Evolutionary conservation across 2,113 vertebrate species (phyloP), one percentile per base, ranked within the genome.

Genomic region (Corythoichthys haematopterus): DNA sequence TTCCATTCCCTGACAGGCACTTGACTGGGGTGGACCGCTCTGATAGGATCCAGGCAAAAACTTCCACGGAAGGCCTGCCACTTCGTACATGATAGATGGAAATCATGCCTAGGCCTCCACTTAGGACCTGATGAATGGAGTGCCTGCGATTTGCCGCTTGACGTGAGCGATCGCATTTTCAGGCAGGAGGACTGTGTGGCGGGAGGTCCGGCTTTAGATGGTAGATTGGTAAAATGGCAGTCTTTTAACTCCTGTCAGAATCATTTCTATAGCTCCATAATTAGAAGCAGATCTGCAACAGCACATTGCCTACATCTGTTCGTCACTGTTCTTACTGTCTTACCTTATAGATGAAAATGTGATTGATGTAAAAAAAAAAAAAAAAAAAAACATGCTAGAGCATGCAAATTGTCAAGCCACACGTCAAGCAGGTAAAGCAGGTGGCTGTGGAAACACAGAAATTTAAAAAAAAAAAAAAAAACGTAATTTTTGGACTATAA

Each of bases 211-310:
- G 60, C 60, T 82, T 74, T 70, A 16, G 50, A 53, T 66, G 70
- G 67, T 66, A 78, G 82, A 80, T 82, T 57, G 64, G 78, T 88
- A 80, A 84, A 86, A 69, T 83, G 81, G 83, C 79, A 79, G 71
- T 73, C 80, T 81, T 82, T 82, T 82, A 37, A 6, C 68, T 77
- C 71, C 80, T 80, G 56, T 85, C 77, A 64, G 65, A 82, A 76
- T 65, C 69, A 37, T 73, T 59, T 70, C 64, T 60, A 35, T 75
- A 64, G n/a, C 36, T 53, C 52, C 55, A 35, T 86, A 89, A 88
- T 77, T 76, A 81, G 70, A 83, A 86, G 68, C 87, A 87, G 86
- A 82, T 55, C 64, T 69, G 46, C 65, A 76, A 53, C 55, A 66
- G 72, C 71, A 51, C 48, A 10, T 13, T 28, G 6, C 47, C 33